Evolutionary conservation across 53 echinoderm and acorn worm species (phyloP).

Genomic region (Astropecten irregularis): DNA sequence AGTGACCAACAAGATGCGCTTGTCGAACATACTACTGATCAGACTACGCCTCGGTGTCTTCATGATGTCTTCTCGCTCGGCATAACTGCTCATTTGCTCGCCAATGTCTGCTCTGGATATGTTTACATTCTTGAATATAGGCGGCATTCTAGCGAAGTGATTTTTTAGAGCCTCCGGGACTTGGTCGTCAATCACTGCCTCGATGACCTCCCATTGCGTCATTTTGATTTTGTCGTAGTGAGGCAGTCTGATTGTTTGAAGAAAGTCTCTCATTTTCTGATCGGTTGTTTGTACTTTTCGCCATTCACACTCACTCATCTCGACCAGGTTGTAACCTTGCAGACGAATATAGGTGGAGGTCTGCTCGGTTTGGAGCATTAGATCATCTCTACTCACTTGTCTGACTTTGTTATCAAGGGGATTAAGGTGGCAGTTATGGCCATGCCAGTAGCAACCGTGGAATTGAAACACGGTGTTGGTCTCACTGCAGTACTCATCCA

Average conservation of each 20-base stretch:
- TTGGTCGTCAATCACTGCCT: not conserved
- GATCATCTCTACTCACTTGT: not conserved
- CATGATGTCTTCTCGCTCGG: constrained; percentile 10
- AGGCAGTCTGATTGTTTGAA: not conserved
- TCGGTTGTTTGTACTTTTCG: not conserved
- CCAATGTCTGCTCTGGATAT: constrained; percentile 12
- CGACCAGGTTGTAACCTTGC: not conserved
- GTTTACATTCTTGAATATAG: constrained; percentile 31
- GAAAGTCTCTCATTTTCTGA: not conserved
- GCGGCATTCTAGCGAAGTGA: constrained; percentile 24
- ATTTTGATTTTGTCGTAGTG: not conserved
- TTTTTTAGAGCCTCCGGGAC: not conserved
- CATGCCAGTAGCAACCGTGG: constrained; percentile 13
- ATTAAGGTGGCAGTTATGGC: constrained; percentile 27
- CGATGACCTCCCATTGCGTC: not conserved
- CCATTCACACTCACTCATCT: not conserved
- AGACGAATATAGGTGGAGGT: constrained; percentile 2
- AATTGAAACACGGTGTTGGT: not conserved
- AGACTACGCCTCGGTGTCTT: not conserved
- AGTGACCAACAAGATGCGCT: constrained; percentile 9
- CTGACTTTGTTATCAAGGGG: not conserved
- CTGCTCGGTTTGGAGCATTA: not conserved
- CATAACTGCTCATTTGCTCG: not conserved
- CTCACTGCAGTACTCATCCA: not conserved
- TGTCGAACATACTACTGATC: constrained; percentile 29